A percentile compares a stretch with the other conserved stretches of the same genome.
These are phyloP conservation scores for Adela reaumurella DNA, from an alignment of 2,888 invertebrate genomes.

Conservation along the genomic window DNA sequence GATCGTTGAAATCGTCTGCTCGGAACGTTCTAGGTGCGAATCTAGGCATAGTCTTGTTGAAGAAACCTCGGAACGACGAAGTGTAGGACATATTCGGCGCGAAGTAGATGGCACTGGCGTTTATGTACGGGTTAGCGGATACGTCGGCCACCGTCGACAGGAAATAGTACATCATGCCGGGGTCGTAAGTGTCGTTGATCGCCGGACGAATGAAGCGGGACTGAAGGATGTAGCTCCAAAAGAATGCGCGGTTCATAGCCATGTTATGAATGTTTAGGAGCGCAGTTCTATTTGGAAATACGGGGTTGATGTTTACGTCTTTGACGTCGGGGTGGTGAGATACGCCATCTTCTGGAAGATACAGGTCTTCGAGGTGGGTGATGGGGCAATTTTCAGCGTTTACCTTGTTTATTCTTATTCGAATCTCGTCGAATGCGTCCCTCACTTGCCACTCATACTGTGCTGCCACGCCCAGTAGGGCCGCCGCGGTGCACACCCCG, in stretches of 20 bases:
- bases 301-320: slow-evolving; percentile 89
- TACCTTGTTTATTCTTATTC: slow-evolving; percentile 78
- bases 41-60: slow-evolving; percentile 91
- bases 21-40: slow-evolving; percentile 93
- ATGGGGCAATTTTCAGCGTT: slow-evolving; percentile 87
- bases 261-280: slow-evolving; percentile 92
- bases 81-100: slow-evolving; percentile 92
- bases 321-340: slow-evolving; percentile 92
- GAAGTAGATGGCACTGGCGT: slow-evolving; percentile 91
- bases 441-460: slow-evolving; percentile 91
- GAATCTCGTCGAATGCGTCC: slow-evolving; percentile 87
- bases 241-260: slow-evolving; percentile 94
- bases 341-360: slow-evolving; percentile 77
- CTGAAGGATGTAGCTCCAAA: slow-evolving; percentile 92
- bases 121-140: slow-evolving; percentile 86
- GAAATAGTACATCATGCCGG: slow-evolving; percentile 98
- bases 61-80: slow-evolving; percentile 91
- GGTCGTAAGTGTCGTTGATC: slow-evolving; percentile 90
- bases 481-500: neutral
- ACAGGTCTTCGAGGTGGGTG: slow-evolving; percentile 78
- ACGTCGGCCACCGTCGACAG: slow-evolving; percentile 93
- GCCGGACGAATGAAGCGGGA: slow-evolving; percentile 86
- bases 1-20: slow-evolving; percentile 92
- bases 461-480: slow-evolving; percentile 64
- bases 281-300: slow-evolving; percentile 92